Evolutionary conservation across 1,140 invertebrate species (phyloP), one percentile per base, ranked within the genome.

Genomic region (Danaus plexippus): DNA sequence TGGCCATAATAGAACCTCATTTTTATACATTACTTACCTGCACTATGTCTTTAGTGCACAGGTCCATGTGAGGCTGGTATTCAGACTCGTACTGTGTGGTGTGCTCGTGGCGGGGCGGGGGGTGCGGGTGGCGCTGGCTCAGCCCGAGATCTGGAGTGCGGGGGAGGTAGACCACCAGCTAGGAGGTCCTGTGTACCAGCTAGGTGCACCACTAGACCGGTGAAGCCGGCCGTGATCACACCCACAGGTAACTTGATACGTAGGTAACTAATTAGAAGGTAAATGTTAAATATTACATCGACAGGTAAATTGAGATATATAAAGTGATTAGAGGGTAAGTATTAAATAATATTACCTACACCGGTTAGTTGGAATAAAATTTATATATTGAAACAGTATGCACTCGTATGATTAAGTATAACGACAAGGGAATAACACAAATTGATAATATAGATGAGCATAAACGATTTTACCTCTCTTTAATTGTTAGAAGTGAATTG

Each of bases 41-140:
- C 1, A 32, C 22, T 32, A 41, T 32, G 12, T 47, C 8, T 57
- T 0, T 54, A 88, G 87, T 88, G 87, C 63, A 59, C 73, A n/a
- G 87, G 87, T 15, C 74, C 79, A 0, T 88, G 87, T 46, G 85
- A 85, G 12, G 78, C 79, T 1, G 85, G 85, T 1, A 67, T 87
- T 2, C 80, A 87, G 51, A 75, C 75, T 0, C 75, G 87, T 0
- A 77, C 84, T 9, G 87, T 88, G 10, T 86, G 82, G 70, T 88
- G 87, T 57, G 66, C 74, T 0, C 69, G 75, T 8, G 78, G 78
- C 15, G 82, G 77, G 0, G 71, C 58, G 7, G 80, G 66, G 11
- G 82, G 80, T 1, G 77, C 77, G 1, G 59, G 52, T 0, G 80
- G 77, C 0, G 74, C 82, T 1, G 78, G 75, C 1, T 71, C 77